Percentiles rank a stretch among this genome's conserved stretches.
These are phyloP conservation scores for Athripsodes cinereus DNA, from an alignment of 2,888 invertebrate species.

Conservation along the genomic window DNA sequence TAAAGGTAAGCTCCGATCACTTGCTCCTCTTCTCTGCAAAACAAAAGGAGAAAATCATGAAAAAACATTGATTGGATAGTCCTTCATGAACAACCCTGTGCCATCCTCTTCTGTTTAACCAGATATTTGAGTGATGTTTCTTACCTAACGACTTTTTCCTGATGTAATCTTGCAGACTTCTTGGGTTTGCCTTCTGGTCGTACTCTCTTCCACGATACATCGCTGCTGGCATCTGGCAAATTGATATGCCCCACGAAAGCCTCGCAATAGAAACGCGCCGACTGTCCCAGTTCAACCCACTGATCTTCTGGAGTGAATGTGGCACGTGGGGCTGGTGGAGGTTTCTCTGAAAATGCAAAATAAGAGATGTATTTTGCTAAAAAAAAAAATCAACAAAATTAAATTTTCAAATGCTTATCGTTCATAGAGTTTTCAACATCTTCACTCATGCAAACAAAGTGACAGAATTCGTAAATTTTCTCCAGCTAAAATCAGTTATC, in stretches of 20 bases:
- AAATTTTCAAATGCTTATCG: no score
- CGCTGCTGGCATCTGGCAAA: slow-evolving; percentile 65
- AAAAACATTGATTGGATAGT: no score
- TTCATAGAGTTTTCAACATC: no score
- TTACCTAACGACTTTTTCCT: slow-evolving; percentile 38
- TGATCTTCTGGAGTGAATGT: slow-evolving; percentile 64
- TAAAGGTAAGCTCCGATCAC: slow-evolving; percentile 65
- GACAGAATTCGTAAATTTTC: no score
- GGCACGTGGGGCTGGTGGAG: slow-evolving; percentile 54
- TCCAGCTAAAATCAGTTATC: no score
- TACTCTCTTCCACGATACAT: slow-evolving; percentile 63
- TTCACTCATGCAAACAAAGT: no score
- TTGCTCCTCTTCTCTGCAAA: slow-evolving; percentile 60
- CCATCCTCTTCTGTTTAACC: no score
- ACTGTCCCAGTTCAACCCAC: slow-evolving; percentile 55
- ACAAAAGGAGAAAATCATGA: not conserved
- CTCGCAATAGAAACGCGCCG: slow-evolving; percentile 68
- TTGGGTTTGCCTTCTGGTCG: slow-evolving; percentile 45
- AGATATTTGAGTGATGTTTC: no score
- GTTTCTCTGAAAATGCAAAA: slow-evolving; percentile 52
- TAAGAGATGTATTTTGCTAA: no score
- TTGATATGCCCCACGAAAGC: slow-evolving; percentile 65
- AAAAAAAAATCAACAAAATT: no score
- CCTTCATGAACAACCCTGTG: no score
- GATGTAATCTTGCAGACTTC: slow-evolving; percentile 22